Evolutionary conservation across 1,140 invertebrate genomes (phyloP).

Genomic region (Onthophagus taurus): DNA sequence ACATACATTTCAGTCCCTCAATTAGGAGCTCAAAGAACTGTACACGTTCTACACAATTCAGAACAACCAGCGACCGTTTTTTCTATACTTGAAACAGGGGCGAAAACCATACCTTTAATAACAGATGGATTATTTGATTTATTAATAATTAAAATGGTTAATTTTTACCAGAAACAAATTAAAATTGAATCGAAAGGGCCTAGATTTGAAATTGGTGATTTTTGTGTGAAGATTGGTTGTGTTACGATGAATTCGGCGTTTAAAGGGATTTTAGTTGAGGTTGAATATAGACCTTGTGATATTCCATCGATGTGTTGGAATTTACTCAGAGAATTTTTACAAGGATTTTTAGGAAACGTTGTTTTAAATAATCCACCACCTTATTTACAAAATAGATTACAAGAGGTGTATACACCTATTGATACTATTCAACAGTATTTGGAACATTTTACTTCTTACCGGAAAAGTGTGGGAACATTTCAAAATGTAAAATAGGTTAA

Average conservation of each 20-base stretch:
- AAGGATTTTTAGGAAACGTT: conserved; percentile 77
- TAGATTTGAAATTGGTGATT: conserved; percentile 86
- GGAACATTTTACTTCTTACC: conserved; percentile 85
- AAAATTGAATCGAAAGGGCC: conserved; percentile 85
- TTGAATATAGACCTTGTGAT: conserved; percentile 87
- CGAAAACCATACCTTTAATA: conserved; percentile 74
- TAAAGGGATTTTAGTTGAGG: conserved; percentile 90
- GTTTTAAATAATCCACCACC: conserved; percentile 53
- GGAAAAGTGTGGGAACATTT: conserved; percentile 54
- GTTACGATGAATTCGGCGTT: conserved; percentile 89
- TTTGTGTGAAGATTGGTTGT: conserved; percentile 87
- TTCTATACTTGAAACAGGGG: conserved; percentile 79
- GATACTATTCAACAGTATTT: conserved; percentile 93
- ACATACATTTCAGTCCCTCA: conserved; percentile 75
- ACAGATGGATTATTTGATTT: conserved; percentile 87
- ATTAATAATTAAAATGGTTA: conserved; percentile 79
- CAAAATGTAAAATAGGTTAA: conserved; percentile 10
- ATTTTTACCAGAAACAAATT: conserved; percentile 77
- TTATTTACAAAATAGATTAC: conserved; percentile 64
- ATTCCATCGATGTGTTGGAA: conserved; percentile 84
- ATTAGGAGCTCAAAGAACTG: conserved; percentile 61
- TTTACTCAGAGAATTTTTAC: conserved; percentile 83
- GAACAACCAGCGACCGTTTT: conserved; percentile 93
- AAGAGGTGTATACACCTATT: conserved; percentile 79
- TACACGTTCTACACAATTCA: conserved; percentile 89